Evolutionary conservation across 2,888 invertebrate species (phyloP).

Genomic region (Nomada hirtipes): DNA sequence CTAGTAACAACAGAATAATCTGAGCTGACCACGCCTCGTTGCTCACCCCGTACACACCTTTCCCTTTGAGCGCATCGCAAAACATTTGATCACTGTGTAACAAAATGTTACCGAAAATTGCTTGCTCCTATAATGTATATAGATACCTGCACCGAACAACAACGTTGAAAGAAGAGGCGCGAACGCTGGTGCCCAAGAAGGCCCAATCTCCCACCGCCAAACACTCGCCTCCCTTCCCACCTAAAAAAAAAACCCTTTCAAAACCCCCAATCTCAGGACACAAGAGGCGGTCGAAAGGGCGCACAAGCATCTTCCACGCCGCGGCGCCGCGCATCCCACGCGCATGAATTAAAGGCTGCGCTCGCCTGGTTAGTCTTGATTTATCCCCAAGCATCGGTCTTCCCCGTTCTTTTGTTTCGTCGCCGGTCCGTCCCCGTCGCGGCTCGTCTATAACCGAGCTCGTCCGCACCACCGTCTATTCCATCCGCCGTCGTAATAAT

Average conservation of each 20-base stretch:
- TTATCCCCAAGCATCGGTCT: constrained; percentile 82
- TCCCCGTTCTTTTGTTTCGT: constrained; percentile 78
- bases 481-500: constrained; percentile 73
- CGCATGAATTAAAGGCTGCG: constrained; percentile 79
- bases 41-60: too few species aligned
- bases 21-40: too few species aligned
- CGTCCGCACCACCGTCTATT: constrained; percentile 10
- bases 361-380: constrained; percentile 83
- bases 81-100: too few species aligned
- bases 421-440: constrained; percentile 50
- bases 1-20: too few species aligned
- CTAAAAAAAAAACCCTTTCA: not conserved
- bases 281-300: constrained; percentile 9
- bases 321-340: constrained; percentile 77
- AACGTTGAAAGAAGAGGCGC: too few species aligned
- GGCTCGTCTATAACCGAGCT: constrained; percentile 40
- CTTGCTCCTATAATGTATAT: too few species aligned
- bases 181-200: too few species aligned
- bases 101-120: too few species aligned
- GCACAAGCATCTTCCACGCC: constrained; percentile 46
- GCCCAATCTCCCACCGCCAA: too few species aligned
- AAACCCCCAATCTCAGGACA: constrained; percentile 20
- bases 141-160: too few species aligned
- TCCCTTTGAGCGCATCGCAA: too few species aligned
- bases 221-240: too few species aligned